Evolutionary conservation across 2,888 invertebrate genomes (phyloP).

Genomic region (Stenchaetothrips biformis): DNA sequence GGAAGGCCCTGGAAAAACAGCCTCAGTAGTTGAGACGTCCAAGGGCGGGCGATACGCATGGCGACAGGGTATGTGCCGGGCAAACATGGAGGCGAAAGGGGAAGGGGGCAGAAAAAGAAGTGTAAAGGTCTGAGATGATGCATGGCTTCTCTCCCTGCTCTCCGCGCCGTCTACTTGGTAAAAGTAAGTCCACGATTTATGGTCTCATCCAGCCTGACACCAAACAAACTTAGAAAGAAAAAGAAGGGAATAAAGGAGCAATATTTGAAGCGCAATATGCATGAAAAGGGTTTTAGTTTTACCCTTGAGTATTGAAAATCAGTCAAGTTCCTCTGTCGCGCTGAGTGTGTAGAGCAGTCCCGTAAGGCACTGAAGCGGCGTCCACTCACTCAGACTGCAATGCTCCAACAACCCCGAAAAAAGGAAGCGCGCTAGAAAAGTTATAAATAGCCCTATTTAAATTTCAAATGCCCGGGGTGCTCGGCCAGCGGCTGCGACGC

Average conservation of each 20-base stretch:
- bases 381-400: too few species aligned
- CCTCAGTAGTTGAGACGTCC: too few species aligned
- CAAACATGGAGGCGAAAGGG: neutral
- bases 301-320: too few species aligned
- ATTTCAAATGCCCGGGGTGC: conserved; percentile 8
- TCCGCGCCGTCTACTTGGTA: conserved; percentile 20
- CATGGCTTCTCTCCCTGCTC: conserved; percentile 19
- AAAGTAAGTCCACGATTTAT: conserved; percentile 22
- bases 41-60: too few species aligned
- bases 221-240: neutral
- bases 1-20: too few species aligned
- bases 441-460: conserved; percentile 24
- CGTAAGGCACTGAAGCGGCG: too few species aligned
- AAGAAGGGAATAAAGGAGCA: neutral
- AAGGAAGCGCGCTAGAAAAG: conserved; percentile 1
- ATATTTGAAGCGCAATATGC: neutral
- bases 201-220: neutral
- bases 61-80: neutral
- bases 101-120: neutral
- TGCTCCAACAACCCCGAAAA: too few species aligned
- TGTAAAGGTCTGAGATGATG: conserved; percentile 24
- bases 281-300: too few species aligned
- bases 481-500: neutral
- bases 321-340: too few species aligned
- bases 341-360: too few species aligned